Evolutionary conservation across 1,140 invertebrate genomes (phyloP).

Genomic region (Plectrocnemia conspersa): DNA sequence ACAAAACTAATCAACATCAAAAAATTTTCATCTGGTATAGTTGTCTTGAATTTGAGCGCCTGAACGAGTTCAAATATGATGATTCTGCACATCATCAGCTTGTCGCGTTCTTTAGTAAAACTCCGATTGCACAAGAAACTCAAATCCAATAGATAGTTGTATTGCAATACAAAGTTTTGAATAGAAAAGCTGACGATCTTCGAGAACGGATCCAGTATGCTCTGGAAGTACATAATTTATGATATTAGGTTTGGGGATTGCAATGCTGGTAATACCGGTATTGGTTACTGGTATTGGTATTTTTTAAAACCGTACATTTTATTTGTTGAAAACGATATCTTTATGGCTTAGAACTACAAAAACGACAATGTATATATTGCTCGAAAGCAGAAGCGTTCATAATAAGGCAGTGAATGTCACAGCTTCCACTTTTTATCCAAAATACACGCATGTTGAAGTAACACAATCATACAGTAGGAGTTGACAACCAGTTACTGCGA

Average conservation of each 20-base stretch:
- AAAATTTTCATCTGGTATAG: slow-evolving; percentile 91
- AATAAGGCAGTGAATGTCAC: too few species aligned
- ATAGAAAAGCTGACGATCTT: slow-evolving; percentile 89
- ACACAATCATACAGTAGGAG: too few species aligned
- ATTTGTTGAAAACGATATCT: too few species aligned
- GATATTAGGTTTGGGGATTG: not conserved
- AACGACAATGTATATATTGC: too few species aligned
- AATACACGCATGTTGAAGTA: too few species aligned
- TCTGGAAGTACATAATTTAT: slow-evolving; percentile 35
- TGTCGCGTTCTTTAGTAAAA: slow-evolving; percentile 89
- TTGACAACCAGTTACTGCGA: too few species aligned
- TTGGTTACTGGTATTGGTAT: too few species aligned
- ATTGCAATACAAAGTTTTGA: slow-evolving; percentile 81
- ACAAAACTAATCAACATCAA: slow-evolving; percentile 85
- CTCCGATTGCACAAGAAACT: slow-evolving; percentile 85
- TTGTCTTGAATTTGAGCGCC: slow-evolving; percentile 91
- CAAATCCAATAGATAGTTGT: slow-evolving; percentile 81
- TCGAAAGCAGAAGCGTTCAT: too few species aligned
- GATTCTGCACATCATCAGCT: slow-evolving; percentile 82
- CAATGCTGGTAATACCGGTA: slow-evolving; percentile 1
- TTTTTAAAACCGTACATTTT: too few species aligned
- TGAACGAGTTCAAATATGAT: slow-evolving; percentile 92
- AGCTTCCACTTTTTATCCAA: too few species aligned
- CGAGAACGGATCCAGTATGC: slow-evolving; percentile 88
- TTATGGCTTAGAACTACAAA: too few species aligned